These are phyloP conservation scores for Onthophagus taurus DNA, from an alignment of 1,140 invertebrate genomes.

Conservation along the genomic window DNA sequence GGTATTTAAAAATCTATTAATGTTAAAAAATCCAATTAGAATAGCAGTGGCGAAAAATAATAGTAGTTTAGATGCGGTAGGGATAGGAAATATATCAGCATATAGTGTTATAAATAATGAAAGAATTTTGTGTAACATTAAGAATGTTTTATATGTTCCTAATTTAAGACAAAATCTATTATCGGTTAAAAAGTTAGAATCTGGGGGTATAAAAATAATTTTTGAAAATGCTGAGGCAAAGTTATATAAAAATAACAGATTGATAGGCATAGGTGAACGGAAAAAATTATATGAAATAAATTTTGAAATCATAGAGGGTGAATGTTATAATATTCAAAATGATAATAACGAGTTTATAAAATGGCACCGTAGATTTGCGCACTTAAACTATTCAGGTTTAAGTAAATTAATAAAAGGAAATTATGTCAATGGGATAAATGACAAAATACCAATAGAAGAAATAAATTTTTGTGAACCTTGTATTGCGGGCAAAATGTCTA, in stretches of 20 bases:
- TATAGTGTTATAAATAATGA: slow-evolving; percentile 4
- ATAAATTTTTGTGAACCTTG: slow-evolving; percentile 17
- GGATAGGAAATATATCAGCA: slow-evolving; percentile 8
- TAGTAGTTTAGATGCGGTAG: slow-evolving; percentile 24
- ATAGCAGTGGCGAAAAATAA: slow-evolving; percentile 22
- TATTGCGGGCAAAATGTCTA: slow-evolving; percentile 13
- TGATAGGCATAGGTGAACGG: slow-evolving; percentile 9
- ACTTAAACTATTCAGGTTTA: slow-evolving; percentile 9
- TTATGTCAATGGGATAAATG: slow-evolving; percentile 11
- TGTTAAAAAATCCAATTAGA: slow-evolving; percentile 12
- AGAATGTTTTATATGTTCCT: slow-evolving; percentile 14
- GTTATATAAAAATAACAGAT: slow-evolving; percentile 5
- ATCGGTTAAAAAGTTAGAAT: slow-evolving; percentile 12
- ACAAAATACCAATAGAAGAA: slow-evolving; percentile 8
- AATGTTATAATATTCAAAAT: slow-evolving; percentile 8
- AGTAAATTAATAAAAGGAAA: slow-evolving; percentile 10
- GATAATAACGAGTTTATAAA: slow-evolving; percentile 6
- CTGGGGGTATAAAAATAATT: slow-evolving; percentile 6
- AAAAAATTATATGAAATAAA: slow-evolving; percentile 11
- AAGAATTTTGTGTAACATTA: slow-evolving; percentile 7
- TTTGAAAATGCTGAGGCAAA: slow-evolving; percentile 6
- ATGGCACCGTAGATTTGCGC: slow-evolving; percentile 12
- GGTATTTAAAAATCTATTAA: slow-evolving; percentile 3
- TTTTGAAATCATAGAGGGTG: slow-evolving; percentile 3
- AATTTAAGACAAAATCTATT: slow-evolving; percentile 13